Evolutionary conservation across 2,888 invertebrate species (phyloP), one percentile per base, ranked within the genome.

Genomic region (Choristoneura rosaceana): DNA sequence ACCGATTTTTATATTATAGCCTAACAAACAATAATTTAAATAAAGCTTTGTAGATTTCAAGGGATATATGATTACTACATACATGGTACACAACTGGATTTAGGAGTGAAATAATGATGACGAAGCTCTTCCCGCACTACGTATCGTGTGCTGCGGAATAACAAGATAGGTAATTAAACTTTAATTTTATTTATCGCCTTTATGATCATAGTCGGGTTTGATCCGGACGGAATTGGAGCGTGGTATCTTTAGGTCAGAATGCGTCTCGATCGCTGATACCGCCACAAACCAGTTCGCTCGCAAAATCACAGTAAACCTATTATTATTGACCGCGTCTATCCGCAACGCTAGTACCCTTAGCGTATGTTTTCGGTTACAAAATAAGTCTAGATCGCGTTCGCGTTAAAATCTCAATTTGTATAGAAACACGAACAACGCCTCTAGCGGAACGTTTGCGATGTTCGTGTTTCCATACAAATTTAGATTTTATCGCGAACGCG

Each of bases 171-270:
- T 45, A 66, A 65, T 41, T 61, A 47, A 33, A 61, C 47, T 12
- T 60, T 61, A 62, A 50, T 61, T 34, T 66, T 52, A 52, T 55
- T 55, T 64, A 64, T 64, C 64, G 10, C 5, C 69, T 75, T 76
- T 74, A 75, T 74, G 74, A 78, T 80, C 75, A 63, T 62, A 75
- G 81, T 78, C 82, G 74, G 71, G 82, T 76, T 70, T 75, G 76
- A 85, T 83, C 86, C 81, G 81, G 86, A 82, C 83, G 79, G 73
- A 84, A 83, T 83, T 83, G 83, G 87, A 85, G 80, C 83, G 74
- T 78, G 78, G 76, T 83, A 81, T 81, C 80, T 75, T 76, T 64
- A 75, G 84, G 82, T 81, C 82, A 79, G 61, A 77, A 77, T 65
- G 63, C 45, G 43, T 59, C 66, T 3, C 67, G 70, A 67, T 59